These are phyloP conservation scores for Enteromius mattozi DNA, from an alignment of 2,797 vertebrate species.

Conservation along the genomic window DNA sequence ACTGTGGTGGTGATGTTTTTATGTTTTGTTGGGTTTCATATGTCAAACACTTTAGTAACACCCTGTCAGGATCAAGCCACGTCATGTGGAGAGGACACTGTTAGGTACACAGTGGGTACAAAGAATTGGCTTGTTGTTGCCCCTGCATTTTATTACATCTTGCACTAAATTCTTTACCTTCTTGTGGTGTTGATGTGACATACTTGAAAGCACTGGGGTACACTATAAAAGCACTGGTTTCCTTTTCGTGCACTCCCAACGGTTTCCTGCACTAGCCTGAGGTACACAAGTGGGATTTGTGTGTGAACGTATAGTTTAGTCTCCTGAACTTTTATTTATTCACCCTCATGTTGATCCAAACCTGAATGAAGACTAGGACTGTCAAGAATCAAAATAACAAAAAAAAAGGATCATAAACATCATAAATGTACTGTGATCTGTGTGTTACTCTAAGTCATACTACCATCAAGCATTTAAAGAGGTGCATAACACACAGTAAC, in stretches of 20 bases:
- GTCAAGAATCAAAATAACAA: background rate
- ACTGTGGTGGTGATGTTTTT: conserved; percentile 61
- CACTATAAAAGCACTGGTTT: conserved; percentile 28
- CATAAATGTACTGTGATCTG: background rate
- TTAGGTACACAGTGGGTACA: background rate
- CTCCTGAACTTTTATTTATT: conserved; percentile 34
- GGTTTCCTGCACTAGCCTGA: conserved; percentile 20
- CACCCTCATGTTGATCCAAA: background rate
- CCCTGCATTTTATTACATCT: background rate
- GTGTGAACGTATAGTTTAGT: conserved; percentile 40
- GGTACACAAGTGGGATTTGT: conserved; percentile 39
- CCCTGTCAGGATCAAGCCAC: background rate
- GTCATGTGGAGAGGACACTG: background rate
- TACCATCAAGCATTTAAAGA: background rate
- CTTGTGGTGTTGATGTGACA: conserved; percentile 18
- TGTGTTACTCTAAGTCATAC: background rate
- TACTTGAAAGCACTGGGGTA: conserved; percentile 4
- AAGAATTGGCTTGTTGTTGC: conserved; percentile 17
- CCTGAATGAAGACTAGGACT: background rate
- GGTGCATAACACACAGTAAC: background rate
- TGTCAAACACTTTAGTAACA: conserved; percentile 34
- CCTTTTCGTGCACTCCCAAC: conserved; percentile 34
- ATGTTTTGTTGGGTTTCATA: conserved; percentile 49
- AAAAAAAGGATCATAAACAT: background rate
- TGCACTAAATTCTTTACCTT: conserved; percentile 17